These are phyloP conservation scores for Calcarius lapponicus DNA, from an alignment of 2,797 vertebrate genomes.

Conservation along the genomic window DNA sequence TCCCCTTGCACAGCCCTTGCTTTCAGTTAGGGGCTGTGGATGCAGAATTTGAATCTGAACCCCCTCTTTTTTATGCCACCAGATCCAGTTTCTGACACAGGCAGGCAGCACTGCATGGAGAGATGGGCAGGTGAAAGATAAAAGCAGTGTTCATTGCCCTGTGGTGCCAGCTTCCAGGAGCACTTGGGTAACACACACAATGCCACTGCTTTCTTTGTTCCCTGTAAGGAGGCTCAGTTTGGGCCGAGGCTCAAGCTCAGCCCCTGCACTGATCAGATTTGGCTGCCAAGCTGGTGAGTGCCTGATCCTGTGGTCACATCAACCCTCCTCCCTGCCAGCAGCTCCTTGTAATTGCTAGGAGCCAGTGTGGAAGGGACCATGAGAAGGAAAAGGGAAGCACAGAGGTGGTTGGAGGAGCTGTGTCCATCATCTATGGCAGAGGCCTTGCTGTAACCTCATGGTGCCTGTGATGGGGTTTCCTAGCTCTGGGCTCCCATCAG, in stretches of 20 bases:
- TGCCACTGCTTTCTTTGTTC: background rate
- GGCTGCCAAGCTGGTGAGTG: background rate
- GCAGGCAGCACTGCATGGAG: background rate
- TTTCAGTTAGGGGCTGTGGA: background rate
- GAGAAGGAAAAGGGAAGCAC: background rate
- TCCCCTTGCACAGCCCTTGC: background rate
- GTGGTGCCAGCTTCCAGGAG: background rate
- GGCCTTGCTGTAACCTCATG: background rate
- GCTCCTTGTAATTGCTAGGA: background rate
- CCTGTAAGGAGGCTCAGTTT: background rate
- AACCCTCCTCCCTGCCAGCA: background rate
- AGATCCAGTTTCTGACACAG: background rate
- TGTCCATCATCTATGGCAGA: background rate
- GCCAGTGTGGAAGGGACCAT: background rate
- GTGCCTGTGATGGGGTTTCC: background rate
- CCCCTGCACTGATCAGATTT: background rate
- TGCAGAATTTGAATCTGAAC: background rate
- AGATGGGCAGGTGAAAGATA: background rate
- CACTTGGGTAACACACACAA: background rate
- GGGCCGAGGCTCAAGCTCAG: background rate
- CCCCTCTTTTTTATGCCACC: background rate
- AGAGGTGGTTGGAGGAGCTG: background rate
- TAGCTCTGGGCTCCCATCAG: background rate
- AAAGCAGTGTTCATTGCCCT: background rate
- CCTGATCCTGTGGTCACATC: rapidly evolving